phyloP scores from a whole-genome alignment of 2,797 vertebrate species.

The Sebastes steindachneri region DNA sequence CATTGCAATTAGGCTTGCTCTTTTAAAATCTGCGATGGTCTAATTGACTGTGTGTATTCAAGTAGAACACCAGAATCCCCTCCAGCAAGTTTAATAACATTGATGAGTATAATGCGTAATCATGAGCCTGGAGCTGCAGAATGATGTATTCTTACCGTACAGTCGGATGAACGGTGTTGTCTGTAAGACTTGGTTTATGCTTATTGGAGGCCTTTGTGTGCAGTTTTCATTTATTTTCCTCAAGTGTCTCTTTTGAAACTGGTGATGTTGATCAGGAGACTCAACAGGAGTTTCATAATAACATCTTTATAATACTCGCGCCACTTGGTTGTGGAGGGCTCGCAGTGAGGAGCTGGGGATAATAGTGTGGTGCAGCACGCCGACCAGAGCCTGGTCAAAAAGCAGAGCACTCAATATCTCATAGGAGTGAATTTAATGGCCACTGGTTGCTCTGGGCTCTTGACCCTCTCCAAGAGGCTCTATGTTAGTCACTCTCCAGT shows the following conservation, averaged over 20 bases:
- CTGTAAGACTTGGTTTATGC: constrained; percentile 12
- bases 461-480: constrained; percentile 82
- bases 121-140: constrained; percentile 33
- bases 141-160: constrained; percentile 14
- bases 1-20: constrained; percentile 59
- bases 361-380: constrained; percentile 73
- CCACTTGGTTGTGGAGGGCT: constrained; percentile 61
- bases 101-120: constrained; percentile 53
- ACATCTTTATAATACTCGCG: constrained; percentile 64
- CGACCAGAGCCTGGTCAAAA: constrained; percentile 79
- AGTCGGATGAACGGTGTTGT: constrained; percentile 4
- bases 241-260: constrained; percentile 53
- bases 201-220: constrained; percentile 24
- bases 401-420: constrained; percentile 80
- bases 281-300: constrained; percentile 62
- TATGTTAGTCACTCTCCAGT: constrained; percentile 83
- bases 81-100: constrained; percentile 53
- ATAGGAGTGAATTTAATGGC: constrained; percentile 84
- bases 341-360: constrained; percentile 58
- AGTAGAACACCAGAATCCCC: constrained; percentile 64
- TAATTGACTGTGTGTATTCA: constrained; percentile 77
- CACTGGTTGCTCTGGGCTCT: constrained; percentile 79
- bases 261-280: constrained; percentile 50
- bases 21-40: constrained; percentile 59
- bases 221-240: constrained; percentile 51